Evolutionary conservation across 2,113 vertebrate genomes (phyloP).

Genomic region (Ammospiza nelsoni): DNA sequence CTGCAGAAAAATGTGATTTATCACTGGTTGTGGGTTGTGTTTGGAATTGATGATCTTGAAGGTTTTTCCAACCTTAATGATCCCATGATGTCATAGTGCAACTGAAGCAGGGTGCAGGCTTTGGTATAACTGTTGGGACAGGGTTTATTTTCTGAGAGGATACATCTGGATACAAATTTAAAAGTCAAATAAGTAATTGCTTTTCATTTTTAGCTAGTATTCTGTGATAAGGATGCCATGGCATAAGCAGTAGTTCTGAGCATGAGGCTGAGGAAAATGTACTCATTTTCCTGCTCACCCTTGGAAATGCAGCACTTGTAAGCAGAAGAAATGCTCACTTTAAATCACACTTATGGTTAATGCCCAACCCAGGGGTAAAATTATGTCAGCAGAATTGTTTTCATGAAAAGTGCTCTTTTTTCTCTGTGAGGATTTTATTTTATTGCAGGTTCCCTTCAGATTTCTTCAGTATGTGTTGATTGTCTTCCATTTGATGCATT

Average conservation of each 20-base stretch:
- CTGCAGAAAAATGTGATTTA: neutral
- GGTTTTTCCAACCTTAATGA: neutral
- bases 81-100: neutral
- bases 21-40: neutral
- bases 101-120: neutral
- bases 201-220: neutral
- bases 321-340: neutral
- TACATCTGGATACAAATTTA: neutral
- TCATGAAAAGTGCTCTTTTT: slow-evolving; percentile 27
- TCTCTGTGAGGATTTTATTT: neutral
- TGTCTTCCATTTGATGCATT: neutral
- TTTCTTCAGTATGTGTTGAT: neutral
- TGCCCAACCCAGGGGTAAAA: slow-evolving; percentile 21
- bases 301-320: neutral
- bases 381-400: slow-evolving; percentile 18
- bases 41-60: neutral
- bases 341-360: neutral
- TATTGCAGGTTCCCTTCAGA: slow-evolving; percentile 12
- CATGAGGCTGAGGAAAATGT: neutral
- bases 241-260: neutral
- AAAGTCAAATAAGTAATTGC: neutral
- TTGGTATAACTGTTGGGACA: neutral
- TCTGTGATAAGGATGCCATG: neutral
- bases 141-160: neutral
- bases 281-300: neutral